Evolutionary conservation across 2,888 invertebrate species (phyloP).

Genomic region (Troides helena): DNA sequence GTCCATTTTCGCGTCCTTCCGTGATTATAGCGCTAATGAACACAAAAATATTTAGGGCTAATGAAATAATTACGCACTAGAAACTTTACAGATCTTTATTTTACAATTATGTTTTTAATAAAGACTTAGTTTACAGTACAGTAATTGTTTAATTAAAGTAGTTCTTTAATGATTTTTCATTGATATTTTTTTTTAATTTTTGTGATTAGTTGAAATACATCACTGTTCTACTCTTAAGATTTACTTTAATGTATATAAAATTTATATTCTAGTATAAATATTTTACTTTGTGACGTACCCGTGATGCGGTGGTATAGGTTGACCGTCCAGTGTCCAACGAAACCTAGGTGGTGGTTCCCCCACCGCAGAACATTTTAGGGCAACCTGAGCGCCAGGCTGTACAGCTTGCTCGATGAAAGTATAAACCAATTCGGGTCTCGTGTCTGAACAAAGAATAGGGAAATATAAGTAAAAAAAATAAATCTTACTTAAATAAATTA

Average conservation of each 20-base stretch:
- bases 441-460: constrained; percentile 42
- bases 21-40: constrained; percentile 61
- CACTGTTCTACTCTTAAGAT: too few species aligned
- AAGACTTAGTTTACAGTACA: too few species aligned
- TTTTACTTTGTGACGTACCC: constrained; percentile 49
- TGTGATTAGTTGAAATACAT: too few species aligned
- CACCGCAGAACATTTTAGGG: constrained; percentile 91
- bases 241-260: not conserved
- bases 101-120: too few species aligned
- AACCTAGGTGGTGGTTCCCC: constrained; percentile 90
- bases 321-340: constrained; percentile 69
- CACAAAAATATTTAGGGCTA: constrained; percentile 3
- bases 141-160: too few species aligned
- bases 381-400: constrained; percentile 85
- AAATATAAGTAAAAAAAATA: constrained; percentile 27
- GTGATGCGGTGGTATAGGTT: constrained; percentile 69
- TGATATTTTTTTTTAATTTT: too few species aligned
- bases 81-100: not conserved
- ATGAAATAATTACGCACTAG: not conserved
- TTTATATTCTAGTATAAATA: not conserved
- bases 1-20: constrained; percentile 66
- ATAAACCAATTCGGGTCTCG: constrained; percentile 89
- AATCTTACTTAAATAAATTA: constrained; percentile 13
- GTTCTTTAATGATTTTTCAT: too few species aligned
- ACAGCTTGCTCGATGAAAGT: constrained; percentile 90